Percentiles rank a stretch among this genome's conserved stretches.
These are phyloP conservation scores for Remorina albescens DNA, from an alignment of 2,797 vertebrate species.

Conservation along the genomic window DNA sequence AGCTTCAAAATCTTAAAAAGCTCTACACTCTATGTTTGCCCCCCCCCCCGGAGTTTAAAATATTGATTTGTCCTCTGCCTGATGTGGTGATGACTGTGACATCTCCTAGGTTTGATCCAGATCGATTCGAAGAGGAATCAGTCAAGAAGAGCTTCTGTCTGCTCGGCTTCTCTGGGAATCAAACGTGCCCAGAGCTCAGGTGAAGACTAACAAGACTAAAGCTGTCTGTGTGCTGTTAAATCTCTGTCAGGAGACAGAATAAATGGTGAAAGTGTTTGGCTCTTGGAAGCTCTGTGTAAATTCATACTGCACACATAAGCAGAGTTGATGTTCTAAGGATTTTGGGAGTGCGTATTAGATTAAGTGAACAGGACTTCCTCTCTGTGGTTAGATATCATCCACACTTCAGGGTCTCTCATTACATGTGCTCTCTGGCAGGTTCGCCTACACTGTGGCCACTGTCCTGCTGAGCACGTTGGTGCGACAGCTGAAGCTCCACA, in stretches of 20 bases:
- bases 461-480: constrained; percentile 90
- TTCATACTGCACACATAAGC: not conserved
- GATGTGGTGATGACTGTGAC: not conserved
- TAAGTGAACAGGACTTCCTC: not conserved
- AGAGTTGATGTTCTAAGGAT: not conserved
- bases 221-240: not conserved
- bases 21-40: too few relatives aligned
- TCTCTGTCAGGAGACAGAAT: not conserved
- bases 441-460: constrained; percentile 91
- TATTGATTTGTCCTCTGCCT: not conserved
- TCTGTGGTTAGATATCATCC: not conserved
- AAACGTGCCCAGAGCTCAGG: constrained; percentile 95
- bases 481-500: constrained; percentile 87
- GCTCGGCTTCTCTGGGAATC: constrained; percentile 94
- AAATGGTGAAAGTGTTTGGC: not conserved
- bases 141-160: constrained; percentile 89
- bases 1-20: not conserved
- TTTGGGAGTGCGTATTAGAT: not conserved
- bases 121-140: constrained; percentile 91
- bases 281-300: too few relatives aligned
- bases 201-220: constrained; percentile 58
- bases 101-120: constrained; percentile 90
- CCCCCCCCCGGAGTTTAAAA: too few relatives aligned
- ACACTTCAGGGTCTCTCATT: not conserved
- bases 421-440: constrained; percentile 77